Base-by-base conservation (phyloP, 2,888 invertebrate genomes). In the Trissoscelio sp. region DNA sequence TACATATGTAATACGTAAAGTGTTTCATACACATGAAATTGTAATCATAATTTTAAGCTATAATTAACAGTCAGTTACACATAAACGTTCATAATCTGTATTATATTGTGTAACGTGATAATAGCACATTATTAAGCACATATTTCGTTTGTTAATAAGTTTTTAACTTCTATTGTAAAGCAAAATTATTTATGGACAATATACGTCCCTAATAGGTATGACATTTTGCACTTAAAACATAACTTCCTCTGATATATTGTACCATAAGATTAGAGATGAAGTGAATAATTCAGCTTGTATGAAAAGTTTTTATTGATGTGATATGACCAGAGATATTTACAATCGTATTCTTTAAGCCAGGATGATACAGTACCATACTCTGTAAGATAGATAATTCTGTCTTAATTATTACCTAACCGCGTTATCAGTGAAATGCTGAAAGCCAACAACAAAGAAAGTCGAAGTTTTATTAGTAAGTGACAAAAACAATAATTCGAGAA, bases 351-450 rank as follows among this genome's bases (percentile, higher is more conserved):
- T 86, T 86, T 82, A 85, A 84, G 86, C 77, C 60, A 83, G 73
- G 79, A 78, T 83, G 86, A 88, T 87, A 85, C 88, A 87, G 87
- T 79, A 84, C 88, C 88, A 85, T 88, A 88, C 31, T 39, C 28
- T 51, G 44, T n/a, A 11, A 66, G 42, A 58, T 87, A 86, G 84
- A 87, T 87, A 87, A 79, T 84, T 83, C 51, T 14, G 28, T 3
- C 53, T 73, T 73, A 73, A 73, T 62, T 73, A 53, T 73, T 39
- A 73, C 42, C 44, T 62, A 73, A 62, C 44, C 42, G 14, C n/a
- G 9, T 42, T 73, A 62, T 73, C 53, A 14, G 39, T 14, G 37
- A n/a, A 18, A 39, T 39, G 24, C 58, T 20, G 6, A 16, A 60
- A 42, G n/a, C 16, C 5, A 14, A 14, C 20, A 44, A 60, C 55